Evolutionary conservation across 2,888 invertebrate genomes (phyloP).

Genomic region (Calliopum simillimum): DNA sequence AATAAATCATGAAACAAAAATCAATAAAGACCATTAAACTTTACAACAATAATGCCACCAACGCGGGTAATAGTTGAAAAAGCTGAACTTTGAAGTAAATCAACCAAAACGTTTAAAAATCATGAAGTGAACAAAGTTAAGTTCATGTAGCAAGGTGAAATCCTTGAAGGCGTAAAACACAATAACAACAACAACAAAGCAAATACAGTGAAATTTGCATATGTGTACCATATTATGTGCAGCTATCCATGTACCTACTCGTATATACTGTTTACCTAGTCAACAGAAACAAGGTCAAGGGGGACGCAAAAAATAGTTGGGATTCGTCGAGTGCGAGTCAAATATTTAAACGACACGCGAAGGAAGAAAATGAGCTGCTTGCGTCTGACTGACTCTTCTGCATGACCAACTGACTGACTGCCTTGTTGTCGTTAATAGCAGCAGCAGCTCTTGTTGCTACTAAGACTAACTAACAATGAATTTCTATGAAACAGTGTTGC

Average conservation of each 20-base stretch:
- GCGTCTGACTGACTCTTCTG: not conserved
- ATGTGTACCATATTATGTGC: not conserved
- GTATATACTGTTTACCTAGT: too few relatives aligned
- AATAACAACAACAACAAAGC: conserved; percentile 12
- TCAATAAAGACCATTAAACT: conserved; percentile 59
- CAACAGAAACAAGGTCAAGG: not conserved
- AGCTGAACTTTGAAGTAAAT: not conserved
- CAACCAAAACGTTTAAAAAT: conserved; percentile 7
- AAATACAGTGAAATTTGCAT: not conserved
- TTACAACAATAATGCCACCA: conserved; percentile 39
- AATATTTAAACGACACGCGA: conserved; percentile 32
- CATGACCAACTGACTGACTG: not conserved
- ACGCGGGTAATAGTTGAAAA: conserved; percentile 33
- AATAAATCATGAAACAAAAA: conserved; percentile 48
- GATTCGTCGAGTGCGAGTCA: conserved; percentile 18
- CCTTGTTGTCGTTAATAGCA: too few relatives aligned
- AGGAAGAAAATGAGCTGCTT: conserved; percentile 5
- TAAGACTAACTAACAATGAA: too few relatives aligned
- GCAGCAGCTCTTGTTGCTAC: too few relatives aligned
- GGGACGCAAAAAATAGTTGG: not conserved
- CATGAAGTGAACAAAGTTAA: conserved; percentile 49
- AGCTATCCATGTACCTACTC: not conserved
- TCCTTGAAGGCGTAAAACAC: conserved; percentile 16
- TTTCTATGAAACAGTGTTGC: too few relatives aligned
- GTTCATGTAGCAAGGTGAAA: conserved; percentile 56